Conservation (phyloP, 2,797 vertebrate genomes). For the Pantherophis alleghaniensis region DNA sequence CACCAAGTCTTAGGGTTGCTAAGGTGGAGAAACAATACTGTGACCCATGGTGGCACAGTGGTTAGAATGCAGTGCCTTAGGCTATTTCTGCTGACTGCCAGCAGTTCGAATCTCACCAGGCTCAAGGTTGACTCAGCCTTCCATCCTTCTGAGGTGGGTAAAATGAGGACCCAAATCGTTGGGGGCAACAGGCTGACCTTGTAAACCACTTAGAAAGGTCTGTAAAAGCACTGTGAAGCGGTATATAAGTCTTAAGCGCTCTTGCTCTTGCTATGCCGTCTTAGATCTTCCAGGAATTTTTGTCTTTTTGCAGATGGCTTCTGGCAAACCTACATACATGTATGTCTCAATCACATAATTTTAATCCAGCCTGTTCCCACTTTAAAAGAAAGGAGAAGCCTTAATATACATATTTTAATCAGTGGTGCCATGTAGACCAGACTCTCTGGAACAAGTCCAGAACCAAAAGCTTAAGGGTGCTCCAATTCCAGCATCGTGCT, state of each 20-base stretch:
- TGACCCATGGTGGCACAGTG: no score
- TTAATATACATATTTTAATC: background rate
- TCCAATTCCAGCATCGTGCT: background rate
- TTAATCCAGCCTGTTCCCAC: background rate
- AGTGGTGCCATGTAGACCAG: background rate
- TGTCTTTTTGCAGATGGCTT: background rate
- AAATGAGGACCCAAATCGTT: no score
- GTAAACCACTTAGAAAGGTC: no score
- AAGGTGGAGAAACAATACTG: background rate
- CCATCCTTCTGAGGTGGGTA: no score
- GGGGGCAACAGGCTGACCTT: no score
- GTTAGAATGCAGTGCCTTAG: no score
- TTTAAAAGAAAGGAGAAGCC: background rate
- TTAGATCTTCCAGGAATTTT: background rate
- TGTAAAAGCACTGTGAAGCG: no score
- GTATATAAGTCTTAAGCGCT: no score
- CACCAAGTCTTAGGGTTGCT: background rate
- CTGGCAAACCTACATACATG: background rate
- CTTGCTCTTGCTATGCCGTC: background rate
- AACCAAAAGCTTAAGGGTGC: background rate
- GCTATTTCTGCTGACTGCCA: no score
- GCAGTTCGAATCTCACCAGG: no score
- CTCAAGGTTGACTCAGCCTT: no score
- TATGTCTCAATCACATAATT: background rate
- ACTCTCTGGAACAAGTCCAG: background rate